phyloP scores from a whole-genome alignment of 2,113 vertebrate species.

The Serinus canaria region DNA sequence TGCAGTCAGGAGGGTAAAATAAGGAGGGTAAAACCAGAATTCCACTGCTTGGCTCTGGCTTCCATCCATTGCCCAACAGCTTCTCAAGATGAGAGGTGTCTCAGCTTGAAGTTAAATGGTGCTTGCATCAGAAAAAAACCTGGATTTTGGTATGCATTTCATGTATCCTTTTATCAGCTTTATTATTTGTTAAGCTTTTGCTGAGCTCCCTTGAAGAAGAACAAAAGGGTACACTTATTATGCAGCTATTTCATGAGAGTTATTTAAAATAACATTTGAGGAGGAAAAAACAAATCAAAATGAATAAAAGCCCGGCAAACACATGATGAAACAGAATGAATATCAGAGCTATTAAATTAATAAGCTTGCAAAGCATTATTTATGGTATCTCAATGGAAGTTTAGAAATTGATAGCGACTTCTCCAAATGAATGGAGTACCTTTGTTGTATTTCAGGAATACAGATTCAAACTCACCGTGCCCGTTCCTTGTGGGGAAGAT shows the following conservation, averaged over 20 bases:
- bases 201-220: slow-evolving; percentile 24
- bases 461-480: background rate
- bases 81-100: background rate
- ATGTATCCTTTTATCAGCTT: slow-evolving; percentile 40
- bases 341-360: slow-evolving; percentile 61
- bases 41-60: background rate
- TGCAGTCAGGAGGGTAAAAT: background rate
- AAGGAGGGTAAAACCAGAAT: background rate
- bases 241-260: slow-evolving; percentile 30
- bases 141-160: slow-evolving; percentile 7
- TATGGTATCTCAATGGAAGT: slow-evolving; percentile 29
- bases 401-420: slow-evolving; percentile 49
- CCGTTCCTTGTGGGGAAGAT: background rate
- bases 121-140: background rate
- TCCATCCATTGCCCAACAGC: background rate
- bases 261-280: slow-evolving; percentile 56
- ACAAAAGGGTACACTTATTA: slow-evolving; percentile 15
- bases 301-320: slow-evolving; percentile 50
- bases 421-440: slow-evolving; percentile 25
- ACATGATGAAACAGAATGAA: slow-evolving; percentile 40
- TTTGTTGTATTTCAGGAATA: slow-evolving; percentile 32
- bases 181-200: slow-evolving; percentile 39
- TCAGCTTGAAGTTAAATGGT: slow-evolving; percentile 1
- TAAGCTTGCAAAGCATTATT: slow-evolving; percentile 36
- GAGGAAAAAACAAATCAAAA: slow-evolving; percentile 61